Percentiles rank a stretch among this genome's conserved stretches.
Evolutionary conservation across 2,797 vertebrate species (phyloP).

Genomic region (Oreochromis grahami): DNA sequence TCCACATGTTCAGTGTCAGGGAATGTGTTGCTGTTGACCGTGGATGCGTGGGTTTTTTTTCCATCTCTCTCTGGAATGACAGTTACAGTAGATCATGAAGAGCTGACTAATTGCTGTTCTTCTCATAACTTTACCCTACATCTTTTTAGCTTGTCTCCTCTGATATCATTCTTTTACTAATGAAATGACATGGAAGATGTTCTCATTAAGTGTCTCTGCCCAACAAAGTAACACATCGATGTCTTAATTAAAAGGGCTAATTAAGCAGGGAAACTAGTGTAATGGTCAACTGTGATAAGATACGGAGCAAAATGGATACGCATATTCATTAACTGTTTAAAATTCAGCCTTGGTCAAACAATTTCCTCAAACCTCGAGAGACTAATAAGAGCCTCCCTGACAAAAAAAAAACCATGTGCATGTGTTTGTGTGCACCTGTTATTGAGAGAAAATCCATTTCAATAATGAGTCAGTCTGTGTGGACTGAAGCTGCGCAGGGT

Average conservation of each 20-base stretch:
- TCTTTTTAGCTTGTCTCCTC: slow-evolving; percentile 4
- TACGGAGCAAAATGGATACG: slow-evolving; percentile 7
- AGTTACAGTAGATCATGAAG: not conserved
- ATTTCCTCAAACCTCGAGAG: not conserved
- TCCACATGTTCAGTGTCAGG: not conserved
- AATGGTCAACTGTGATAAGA: not conserved
- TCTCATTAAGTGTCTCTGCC: slow-evolving; percentile 13
- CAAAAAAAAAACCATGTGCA: not conserved
- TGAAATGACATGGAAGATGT: slow-evolving; percentile 11
- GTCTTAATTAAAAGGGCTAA: slow-evolving; percentile 16
- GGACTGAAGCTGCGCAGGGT: not conserved
- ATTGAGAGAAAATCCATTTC: not conserved
- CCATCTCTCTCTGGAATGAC: not conserved
- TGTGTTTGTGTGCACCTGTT: not conserved
- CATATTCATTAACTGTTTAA: slow-evolving; percentile 13
- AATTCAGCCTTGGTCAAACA: not conserved
- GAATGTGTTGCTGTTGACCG: not conserved
- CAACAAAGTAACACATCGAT: not conserved
- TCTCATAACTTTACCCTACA: not conserved
- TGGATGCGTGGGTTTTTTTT: rapidly evolving
- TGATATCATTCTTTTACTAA: slow-evolving; percentile 16
- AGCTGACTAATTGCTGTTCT: slow-evolving; percentile 14
- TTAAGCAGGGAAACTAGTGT: not conserved
- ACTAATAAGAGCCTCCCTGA: not conserved
- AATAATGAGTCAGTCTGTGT: slow-evolving; percentile 4